Evolutionary conservation across 2,113 vertebrate genomes (phyloP), one percentile per base, ranked within the genome.

Genomic region (Hippocampus comes): DNA sequence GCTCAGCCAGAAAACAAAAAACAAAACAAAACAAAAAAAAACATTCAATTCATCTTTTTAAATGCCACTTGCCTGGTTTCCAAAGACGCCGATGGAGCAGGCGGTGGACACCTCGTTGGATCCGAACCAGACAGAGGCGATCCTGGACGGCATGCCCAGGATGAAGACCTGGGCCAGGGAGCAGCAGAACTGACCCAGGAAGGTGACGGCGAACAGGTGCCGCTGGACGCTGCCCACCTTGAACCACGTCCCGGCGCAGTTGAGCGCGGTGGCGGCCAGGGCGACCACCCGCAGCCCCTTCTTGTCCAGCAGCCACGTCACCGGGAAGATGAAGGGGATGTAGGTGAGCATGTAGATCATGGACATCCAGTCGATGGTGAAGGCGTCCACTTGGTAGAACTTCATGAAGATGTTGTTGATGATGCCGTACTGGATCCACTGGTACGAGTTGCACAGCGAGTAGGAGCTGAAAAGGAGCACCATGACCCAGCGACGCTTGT

Each of bases 71-170:
- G 97, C 97, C 97, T 99, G 97, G 80, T 98, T 99, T 55, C 97
- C 97, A 59, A 99, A 99, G 55, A 99, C 97, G 0, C 95, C 97
- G 7, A 99, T 61, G 46, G 97, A 94, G 82, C 97, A 99, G 66
- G 96, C 97, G 0, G 95, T 98, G 63, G 97, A 99, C 71, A 99
- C 97, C 60, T 99, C 97, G 0, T 77, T 79, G 0, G 95, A 88
- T 0, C 97, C 92, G n/a, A 99, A 99, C 97, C 97, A 99, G 79
- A 99, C 95, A 0, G 97, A 98, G 5, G 97, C 97, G 15, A 98
- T 94, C 41, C 61, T 91, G 0, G 96, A 97, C 2, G 97, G 97
- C 94, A 99, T 96, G 42, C 97, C 97, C 67, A 99, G 91, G 90
- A 99, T 99, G 91, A 99, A 99, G 66, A 98, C 95, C 86, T 99